Evolutionary conservation across 2,888 invertebrate genomes (phyloP).

Genomic region (Drosophila mimica): DNA sequence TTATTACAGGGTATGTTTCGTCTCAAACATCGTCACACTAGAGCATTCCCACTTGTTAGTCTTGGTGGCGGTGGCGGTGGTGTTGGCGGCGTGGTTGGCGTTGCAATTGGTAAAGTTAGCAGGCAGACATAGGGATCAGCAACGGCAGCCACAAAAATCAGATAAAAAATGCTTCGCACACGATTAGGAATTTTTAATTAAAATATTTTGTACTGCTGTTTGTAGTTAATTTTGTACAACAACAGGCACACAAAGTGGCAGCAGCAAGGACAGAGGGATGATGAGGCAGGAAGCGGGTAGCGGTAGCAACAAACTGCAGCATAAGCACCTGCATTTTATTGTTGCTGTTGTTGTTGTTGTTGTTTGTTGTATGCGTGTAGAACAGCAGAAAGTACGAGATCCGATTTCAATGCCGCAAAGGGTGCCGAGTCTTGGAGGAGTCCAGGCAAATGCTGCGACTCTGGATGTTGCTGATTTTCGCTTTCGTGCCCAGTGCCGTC

Average conservation of each 20-base stretch:
- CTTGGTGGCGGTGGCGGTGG: conserved; percentile 28
- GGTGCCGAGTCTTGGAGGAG: conserved; percentile 29
- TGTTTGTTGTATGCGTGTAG: conserved; percentile 80
- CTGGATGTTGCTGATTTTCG: conserved; percentile 61
- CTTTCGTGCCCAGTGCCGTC: conserved; percentile 78
- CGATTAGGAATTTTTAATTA: conserved; percentile 86
- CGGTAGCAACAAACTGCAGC: conserved; percentile 32
- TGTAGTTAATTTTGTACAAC: conserved; percentile 80
- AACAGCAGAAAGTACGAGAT: conserved; percentile 80
- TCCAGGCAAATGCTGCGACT: conserved; percentile 36
- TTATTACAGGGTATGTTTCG: conserved; percentile 20
- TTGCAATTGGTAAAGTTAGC: conserved; percentile 41
- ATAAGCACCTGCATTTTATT: conserved; percentile 72
- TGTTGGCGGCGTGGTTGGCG: conserved; percentile 29
- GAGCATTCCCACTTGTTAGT: conserved; percentile 16
- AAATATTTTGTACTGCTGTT: conserved; percentile 85
- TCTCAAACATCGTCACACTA: background rate
- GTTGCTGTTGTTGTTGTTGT: conserved; percentile 44
- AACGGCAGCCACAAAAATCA: conserved; percentile 77
- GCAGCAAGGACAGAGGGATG: conserved; percentile 9
- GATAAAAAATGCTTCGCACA: conserved; percentile 85
- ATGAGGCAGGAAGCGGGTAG: background rate
- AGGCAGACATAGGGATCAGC: conserved; percentile 20
- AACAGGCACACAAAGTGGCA: conserved; percentile 71
- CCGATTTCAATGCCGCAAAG: conserved; percentile 75